These are phyloP conservation scores for Labroides dimidiatus DNA, from an alignment of 2,797 vertebrate species.

Conservation along the genomic window DNA sequence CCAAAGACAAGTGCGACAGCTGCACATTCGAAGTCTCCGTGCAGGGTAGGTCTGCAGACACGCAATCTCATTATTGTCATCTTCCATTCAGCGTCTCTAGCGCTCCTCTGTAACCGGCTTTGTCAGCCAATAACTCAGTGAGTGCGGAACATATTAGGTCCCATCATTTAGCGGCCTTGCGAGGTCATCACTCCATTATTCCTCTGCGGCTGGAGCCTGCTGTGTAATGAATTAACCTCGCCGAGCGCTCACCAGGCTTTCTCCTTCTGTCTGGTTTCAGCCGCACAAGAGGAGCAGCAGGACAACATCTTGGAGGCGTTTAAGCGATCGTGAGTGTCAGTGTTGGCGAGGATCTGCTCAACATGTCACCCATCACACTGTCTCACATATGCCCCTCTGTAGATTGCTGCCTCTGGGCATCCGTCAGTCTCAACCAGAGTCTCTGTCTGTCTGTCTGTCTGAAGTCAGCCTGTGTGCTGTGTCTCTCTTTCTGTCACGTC, in stretches of 20 bases:
- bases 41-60: conserved; percentile 82
- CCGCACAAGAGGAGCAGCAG: conserved; percentile 76
- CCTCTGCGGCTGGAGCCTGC: conserved; percentile 27
- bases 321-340: conserved; percentile 86
- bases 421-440: conserved; percentile 61
- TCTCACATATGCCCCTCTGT: conserved; percentile 60
- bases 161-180: conserved; percentile 65
- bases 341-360: conserved; percentile 48
- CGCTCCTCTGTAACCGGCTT: conserved; percentile 57
- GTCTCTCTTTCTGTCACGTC: conserved; percentile 51
- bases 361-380: conserved; percentile 65
- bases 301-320: conserved; percentile 87
- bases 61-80: conserved; percentile 74
- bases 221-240: conserved; percentile 66
- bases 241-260: conserved; percentile 48
- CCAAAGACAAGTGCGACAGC: conserved; percentile 91
- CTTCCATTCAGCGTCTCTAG: conserved; percentile 63
- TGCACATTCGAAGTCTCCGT: conserved; percentile 88
- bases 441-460: conserved; percentile 56
- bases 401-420: conserved; percentile 63
- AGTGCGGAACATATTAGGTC: conserved; percentile 67
- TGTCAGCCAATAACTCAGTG: conserved; percentile 77
- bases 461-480: conserved; percentile 45
- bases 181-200: conserved; percentile 71
- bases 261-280: conserved; percentile 76